Evolutionary conservation across 2,113 vertebrate species (phyloP).

Genomic region (Apodemus sylvaticus): DNA sequence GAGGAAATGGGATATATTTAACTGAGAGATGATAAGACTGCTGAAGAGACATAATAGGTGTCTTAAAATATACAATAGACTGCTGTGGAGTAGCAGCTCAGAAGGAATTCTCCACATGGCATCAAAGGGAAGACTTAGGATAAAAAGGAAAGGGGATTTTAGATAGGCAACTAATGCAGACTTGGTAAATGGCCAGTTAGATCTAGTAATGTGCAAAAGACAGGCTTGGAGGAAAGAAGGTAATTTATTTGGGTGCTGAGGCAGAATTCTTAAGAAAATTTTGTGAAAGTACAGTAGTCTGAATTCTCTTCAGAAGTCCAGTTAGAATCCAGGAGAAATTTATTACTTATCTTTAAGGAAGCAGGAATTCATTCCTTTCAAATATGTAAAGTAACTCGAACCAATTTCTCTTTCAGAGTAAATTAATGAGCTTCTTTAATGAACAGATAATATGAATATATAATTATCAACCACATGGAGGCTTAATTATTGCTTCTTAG

Average conservation of each 20-base stretch:
- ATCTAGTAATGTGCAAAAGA: conserved; percentile 18
- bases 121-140: conserved; percentile 13
- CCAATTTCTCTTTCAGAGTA: conserved; percentile 64
- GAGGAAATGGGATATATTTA: conserved; percentile 29
- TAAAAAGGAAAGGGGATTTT: background rate
- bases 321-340: conserved; percentile 35
- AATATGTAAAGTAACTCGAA: conserved; percentile 64
- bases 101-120: background rate
- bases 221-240: background rate
- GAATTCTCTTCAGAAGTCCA: conserved; percentile 51
- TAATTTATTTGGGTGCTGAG: conserved; percentile 1
- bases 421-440: conserved; percentile 74
- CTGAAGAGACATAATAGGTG: background rate
- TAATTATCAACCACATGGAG: conserved; percentile 70
- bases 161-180: background rate
- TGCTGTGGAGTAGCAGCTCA: background rate
- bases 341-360: conserved; percentile 63
- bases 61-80: background rate
- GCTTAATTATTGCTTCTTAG: conserved; percentile 54
- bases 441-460: conserved; percentile 71
- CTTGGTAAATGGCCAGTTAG: background rate
- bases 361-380: conserved; percentile 62
- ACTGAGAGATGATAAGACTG: background rate
- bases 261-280: conserved; percentile 36
- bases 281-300: conserved; percentile 45